Evolutionary conservation across 2,113 vertebrate genomes (phyloP).

Genomic region (Dasypus novemcinctus): DNA sequence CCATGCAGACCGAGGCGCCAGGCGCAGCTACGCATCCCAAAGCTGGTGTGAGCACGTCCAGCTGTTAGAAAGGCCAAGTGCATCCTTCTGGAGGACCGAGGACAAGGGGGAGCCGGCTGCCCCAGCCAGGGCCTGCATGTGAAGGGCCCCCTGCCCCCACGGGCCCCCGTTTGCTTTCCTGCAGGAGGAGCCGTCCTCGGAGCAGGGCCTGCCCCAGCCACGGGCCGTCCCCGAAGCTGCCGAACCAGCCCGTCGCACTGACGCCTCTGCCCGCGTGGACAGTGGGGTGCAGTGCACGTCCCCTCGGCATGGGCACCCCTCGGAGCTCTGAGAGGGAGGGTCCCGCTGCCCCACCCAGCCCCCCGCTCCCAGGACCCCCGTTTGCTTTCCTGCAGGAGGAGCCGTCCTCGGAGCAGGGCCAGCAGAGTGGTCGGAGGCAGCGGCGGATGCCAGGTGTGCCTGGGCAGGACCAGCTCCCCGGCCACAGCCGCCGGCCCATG

Average conservation of each 20-base stretch:
- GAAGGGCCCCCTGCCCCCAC: not conserved
- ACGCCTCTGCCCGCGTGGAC: too few species aligned
- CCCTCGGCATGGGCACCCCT: too few species aligned
- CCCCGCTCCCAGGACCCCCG: not conserved
- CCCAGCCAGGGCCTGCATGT: not conserved
- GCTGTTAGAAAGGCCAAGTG: not conserved
- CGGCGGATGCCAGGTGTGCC: too few species aligned
- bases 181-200: not conserved
- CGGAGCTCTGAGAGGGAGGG: too few species aligned
- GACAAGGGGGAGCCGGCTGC: fast-evolving
- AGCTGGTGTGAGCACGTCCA: not conserved
- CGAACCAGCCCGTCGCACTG: not conserved
- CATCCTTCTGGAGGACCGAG: not conserved
- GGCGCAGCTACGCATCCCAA: not conserved
- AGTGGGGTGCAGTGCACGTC: too few species aligned
- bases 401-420: not conserved
- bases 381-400: not conserved
- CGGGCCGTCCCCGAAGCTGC: too few species aligned
- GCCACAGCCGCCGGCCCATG: not conserved
- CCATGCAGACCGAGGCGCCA: too few species aligned
- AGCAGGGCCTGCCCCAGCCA: too few species aligned
- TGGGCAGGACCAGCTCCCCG: not conserved
- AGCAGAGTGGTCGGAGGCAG: too few species aligned
- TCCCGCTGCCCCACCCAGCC: too few species aligned
- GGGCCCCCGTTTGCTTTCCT: not conserved